Conservation (phyloP, 1,140 invertebrate genomes). For the Amphibalanus amphitrite region DNA sequence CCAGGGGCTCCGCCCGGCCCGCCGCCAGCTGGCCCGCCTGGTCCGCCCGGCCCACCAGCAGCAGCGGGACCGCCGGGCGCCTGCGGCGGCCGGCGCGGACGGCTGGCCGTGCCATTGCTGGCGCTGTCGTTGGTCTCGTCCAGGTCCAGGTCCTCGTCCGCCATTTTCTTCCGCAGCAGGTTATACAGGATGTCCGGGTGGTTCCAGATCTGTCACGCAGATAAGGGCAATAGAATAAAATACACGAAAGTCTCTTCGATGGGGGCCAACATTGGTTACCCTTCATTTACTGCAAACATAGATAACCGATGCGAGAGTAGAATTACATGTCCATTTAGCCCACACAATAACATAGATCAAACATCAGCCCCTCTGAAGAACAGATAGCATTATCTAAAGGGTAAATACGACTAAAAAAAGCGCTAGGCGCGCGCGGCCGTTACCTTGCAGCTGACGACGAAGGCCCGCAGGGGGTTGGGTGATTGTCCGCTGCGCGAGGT, state of each 20-base stretch:
- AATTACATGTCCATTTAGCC: not conserved
- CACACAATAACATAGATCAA: not conserved
- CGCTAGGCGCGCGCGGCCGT: too few relatives aligned
- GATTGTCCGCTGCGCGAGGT: slow-evolving; percentile 65
- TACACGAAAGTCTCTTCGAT: slow-evolving; percentile 5
- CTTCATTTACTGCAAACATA: slow-evolving; percentile 10
- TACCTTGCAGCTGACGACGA: slow-evolving; percentile 93
- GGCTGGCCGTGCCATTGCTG: not conserved
- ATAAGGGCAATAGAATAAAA: slow-evolving; percentile 14
- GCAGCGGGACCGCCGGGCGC: too few relatives aligned
- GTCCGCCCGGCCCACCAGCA: too few relatives aligned
- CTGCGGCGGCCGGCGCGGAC: too few relatives aligned
- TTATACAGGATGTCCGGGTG: slow-evolving; percentile 94
- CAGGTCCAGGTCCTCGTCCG: slow-evolving; percentile 76
- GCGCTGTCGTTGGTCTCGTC: slow-evolving; percentile 31
- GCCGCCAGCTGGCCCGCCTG: too few relatives aligned
- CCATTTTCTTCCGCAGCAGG: slow-evolving; percentile 61
- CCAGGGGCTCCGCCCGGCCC: too few relatives aligned
- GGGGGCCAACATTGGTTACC: slow-evolving; percentile 3
- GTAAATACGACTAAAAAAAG: too few relatives aligned
- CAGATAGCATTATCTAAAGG: too few relatives aligned
- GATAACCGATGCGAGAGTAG: slow-evolving; percentile 5
- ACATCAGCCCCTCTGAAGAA: too few relatives aligned
- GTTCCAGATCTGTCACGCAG: slow-evolving; percentile 71
- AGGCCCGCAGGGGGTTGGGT: slow-evolving; percentile 87